Conservation (phyloP, 2,113 vertebrate genomes). For the Gymnarchus niloticus region DNA sequence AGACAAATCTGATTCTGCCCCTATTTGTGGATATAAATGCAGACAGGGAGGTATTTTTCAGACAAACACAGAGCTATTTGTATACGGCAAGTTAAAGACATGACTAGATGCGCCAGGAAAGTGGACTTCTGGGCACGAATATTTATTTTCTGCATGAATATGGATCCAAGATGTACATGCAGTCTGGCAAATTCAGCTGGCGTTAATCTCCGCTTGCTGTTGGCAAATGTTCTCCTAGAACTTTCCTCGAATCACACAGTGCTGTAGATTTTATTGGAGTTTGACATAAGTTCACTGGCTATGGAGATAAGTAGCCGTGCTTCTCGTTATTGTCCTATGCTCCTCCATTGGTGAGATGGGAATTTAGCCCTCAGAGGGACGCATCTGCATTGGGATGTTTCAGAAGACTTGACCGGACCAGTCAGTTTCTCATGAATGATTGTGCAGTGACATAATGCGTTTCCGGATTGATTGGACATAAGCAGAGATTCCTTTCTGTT, state of each 20-base stretch:
- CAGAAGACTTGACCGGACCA: neutral
- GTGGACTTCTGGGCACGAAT: neutral
- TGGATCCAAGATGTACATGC: neutral
- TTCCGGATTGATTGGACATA: neutral
- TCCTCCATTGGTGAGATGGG: neutral
- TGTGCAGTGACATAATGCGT: slow-evolving; percentile 12
- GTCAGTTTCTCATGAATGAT: neutral
- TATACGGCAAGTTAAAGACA: neutral
- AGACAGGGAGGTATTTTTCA: slow-evolving; percentile 12
- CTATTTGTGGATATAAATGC: neutral
- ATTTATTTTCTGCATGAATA: neutral
- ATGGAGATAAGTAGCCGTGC: neutral
- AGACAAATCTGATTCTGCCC: neutral
- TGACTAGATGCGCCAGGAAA: neutral
- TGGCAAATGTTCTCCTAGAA: neutral
- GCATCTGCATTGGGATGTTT: neutral
- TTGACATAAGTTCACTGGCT: neutral
- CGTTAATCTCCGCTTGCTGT: neutral
- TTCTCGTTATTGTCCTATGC: neutral
- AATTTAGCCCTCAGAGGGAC: neutral
- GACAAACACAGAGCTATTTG: neutral
- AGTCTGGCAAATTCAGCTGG: neutral
- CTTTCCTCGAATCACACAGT: neutral
- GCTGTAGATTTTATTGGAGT: neutral
- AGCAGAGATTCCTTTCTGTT: neutral